Percentiles rank a stretch among this genome's conserved stretches.
phyloP scores from a whole-genome alignment of 2,113 vertebrate genomes.

The Burhinus oedicnemus region DNA sequence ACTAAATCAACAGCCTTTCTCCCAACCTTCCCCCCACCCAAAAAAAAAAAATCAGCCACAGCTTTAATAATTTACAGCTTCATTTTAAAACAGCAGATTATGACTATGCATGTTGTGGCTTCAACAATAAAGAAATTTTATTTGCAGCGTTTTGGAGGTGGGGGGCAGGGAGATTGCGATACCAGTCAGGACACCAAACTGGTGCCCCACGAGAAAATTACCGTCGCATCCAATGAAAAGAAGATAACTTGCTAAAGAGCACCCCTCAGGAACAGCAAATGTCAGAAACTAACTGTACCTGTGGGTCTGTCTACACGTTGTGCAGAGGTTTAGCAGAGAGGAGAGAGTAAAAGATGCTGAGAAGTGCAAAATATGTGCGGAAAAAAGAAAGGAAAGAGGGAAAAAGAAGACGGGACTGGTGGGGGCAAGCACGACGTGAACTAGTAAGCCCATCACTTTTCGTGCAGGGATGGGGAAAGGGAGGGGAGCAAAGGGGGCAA shows the following conservation, averaged over 20 bases:
- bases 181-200: not conserved
- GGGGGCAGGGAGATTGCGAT: not conserved
- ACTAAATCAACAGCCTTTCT: not conserved
- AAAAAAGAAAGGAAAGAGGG: constrained; percentile 17
- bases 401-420: not conserved
- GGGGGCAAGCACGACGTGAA: not conserved
- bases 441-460: not conserved
- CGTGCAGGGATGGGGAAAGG: not conserved
- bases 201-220: constrained; percentile 10
- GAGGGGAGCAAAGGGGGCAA: not conserved
- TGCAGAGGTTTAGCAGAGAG: not conserved
- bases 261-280: not conserved
- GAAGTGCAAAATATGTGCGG: not conserved
- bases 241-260: not conserved
- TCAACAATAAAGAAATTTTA: not conserved
- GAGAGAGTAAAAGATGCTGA: not conserved
- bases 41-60: not conserved
- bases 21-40: fast-evolving
- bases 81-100: constrained; percentile 20
- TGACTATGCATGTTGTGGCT: not conserved
- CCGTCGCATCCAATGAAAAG: constrained; percentile 1
- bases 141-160: not conserved
- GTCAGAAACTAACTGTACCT: constrained; percentile 21
- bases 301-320: not conserved
- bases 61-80: not conserved